These are phyloP conservation scores for Sturnira hondurensis DNA, from an alignment of 2,113 vertebrate genomes.

Conservation along the genomic window DNA sequence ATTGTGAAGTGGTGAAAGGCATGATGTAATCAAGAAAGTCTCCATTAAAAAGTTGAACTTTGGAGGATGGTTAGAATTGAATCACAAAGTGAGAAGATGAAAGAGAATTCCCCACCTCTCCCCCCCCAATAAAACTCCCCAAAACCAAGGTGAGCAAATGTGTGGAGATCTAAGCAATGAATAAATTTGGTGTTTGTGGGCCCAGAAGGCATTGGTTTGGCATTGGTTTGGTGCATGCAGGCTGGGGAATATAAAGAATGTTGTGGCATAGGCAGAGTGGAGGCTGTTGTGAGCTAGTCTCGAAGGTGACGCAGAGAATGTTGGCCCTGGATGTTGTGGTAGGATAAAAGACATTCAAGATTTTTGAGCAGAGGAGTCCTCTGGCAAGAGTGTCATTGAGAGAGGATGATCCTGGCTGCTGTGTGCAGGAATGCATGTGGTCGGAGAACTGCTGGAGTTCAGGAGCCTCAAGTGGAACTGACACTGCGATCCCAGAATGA, in stretches of 20 bases:
- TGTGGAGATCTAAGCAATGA: background rate
- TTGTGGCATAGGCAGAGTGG: background rate
- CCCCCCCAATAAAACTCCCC: too few species aligned
- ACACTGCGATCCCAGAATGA: background rate
- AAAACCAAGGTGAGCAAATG: background rate
- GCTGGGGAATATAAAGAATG: background rate
- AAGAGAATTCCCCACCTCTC: too few species aligned
- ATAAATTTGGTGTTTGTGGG: background rate
- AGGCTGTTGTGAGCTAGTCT: background rate
- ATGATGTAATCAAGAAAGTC: background rate
- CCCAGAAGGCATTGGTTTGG: background rate
- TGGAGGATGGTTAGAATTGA: background rate
- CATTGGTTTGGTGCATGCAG: background rate
- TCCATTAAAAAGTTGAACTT: background rate
- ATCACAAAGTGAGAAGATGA: background rate
- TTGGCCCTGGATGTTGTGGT: background rate
- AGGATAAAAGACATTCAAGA: background rate
- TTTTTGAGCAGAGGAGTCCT: constrained; percentile 1
- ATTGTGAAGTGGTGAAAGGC: background rate
- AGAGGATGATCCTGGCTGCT: background rate
- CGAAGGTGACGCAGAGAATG: background rate
- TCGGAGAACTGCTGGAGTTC: background rate
- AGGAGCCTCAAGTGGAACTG: background rate
- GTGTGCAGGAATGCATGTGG: background rate
- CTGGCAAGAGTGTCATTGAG: background rate